Evolutionary conservation across 2,888 invertebrate species (phyloP), one percentile per base, ranked within the genome.

Genomic region (Chymomyza fuscimana): DNA sequence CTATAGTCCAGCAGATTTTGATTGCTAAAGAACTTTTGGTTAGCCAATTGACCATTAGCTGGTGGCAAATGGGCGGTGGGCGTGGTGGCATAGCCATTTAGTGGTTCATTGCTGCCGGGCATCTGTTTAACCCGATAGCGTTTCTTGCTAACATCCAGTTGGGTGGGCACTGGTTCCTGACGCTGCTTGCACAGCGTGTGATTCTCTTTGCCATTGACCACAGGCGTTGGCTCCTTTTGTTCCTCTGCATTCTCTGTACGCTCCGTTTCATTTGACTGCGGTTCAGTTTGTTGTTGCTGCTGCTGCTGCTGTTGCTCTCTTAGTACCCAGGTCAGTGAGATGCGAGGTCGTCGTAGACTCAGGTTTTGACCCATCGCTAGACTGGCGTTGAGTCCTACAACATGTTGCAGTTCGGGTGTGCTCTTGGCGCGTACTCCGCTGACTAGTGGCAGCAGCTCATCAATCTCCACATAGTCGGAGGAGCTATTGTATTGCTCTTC

Each of bases 321-420:
- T 54, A 96, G 92, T 69, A 96, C 95, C 95, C 96, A 96, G 65
- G 95, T 95, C 69, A 96, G 93, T 69, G 95, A 95, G 91, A 95
- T 94, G 91, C 95, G 95, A 76, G 95, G 93, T 82, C 93, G 92
- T 79, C 90, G 90, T 80, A 91, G 91, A 86, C 93, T 93, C 82
- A 93, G 90, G 90, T 92, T 93, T 89, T 93, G 93, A 90, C 93
- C 93, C 93, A 93, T 92, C 84, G 87, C 90, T 89, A 88, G 81
- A 69, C 88, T 89, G 80, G 79, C 81, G 46, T 66, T 63, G 61
- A 77, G 63, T 22, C 69, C 80, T 80, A 80, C 80, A 79, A 77
- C 80, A 80, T 80, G 79, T 73, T 80, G 80, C 80, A 89, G 79
- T 74, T 89, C 81, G 52, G 88, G 86, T 65, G 88, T 86, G 81